phyloP scores from a whole-genome alignment of 2,888 invertebrate species.

The Xestia sexstrigata region DNA sequence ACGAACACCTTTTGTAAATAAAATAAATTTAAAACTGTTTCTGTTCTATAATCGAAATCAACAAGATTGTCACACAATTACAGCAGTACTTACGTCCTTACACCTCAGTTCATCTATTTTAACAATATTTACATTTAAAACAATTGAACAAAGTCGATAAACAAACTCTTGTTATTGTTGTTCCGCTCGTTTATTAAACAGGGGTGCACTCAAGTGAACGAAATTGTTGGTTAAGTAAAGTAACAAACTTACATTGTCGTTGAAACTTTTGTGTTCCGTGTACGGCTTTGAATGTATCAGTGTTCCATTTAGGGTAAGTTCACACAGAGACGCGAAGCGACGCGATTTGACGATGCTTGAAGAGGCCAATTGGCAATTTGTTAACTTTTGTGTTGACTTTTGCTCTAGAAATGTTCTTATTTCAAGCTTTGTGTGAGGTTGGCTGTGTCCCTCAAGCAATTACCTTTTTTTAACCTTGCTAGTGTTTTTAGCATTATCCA shows the following conservation, averaged over 20 bases:
- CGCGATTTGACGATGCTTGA: no score
- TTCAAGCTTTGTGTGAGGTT: neutral
- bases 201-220: neutral
- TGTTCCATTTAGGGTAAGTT: neutral
- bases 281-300: neutral
- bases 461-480: neutral
- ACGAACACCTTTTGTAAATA: slow-evolving; percentile 1
- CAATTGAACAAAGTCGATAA: slow-evolving; percentile 27
- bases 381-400: neutral
- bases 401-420: neutral
- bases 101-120: slow-evolving; percentile 14
- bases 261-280: slow-evolving; percentile 1
- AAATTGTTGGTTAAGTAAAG: slow-evolving; percentile 9
- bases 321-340: no score
- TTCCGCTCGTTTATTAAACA: slow-evolving; percentile 13
- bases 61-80: no score
- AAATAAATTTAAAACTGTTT: slow-evolving; percentile 22
- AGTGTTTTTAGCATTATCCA: neutral
- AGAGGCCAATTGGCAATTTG: neutral
- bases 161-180: slow-evolving; percentile 23
- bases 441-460: neutral
- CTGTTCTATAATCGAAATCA: slow-evolving; percentile 6
- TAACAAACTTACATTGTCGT: slow-evolving; percentile 19
- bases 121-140: slow-evolving; percentile 39
- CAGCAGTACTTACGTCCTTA: no score